Base-by-base conservation (phyloP, 2,888 invertebrate species). In the Phanerotoma sp. region DNA sequence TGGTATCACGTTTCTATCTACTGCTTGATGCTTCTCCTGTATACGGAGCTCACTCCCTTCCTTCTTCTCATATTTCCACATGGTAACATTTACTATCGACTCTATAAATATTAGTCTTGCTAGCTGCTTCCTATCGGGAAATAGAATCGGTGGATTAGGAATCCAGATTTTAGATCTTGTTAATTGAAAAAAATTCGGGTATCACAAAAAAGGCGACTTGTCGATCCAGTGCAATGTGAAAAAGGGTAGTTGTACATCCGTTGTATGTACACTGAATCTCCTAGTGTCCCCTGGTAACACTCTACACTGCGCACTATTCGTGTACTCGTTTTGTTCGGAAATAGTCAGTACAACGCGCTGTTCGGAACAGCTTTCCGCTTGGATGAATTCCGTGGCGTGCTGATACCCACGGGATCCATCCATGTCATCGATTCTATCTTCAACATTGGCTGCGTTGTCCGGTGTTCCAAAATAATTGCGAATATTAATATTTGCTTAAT, bases 1-100 rank as follows among this genome's bases (percentile, higher is more conserved):
- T 57, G 60, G 69, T 75, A 75, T 77, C 76, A 65, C 66, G 66
- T 77, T 76, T 76, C 71, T 62, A 48, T 54, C 1, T 46, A 48
- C 49, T 61, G 53, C 54, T 30, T 44, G 56, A 47, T 47, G 45
- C 53, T 37, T 48, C 42, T 52, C 52, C 16, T 52, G 33, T 40
- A 30, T 40, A 10, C 38, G 18, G 11, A 38, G 18, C 11, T 38
- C 7, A 20, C 20, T 38, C 18, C 50, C 28, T 50, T 49, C 44
- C 50, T 41, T 37, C n/a, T 22, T 38, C 37, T n/a, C 44, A 16
- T 32, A n/a, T n/a, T n/a, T n/a, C n/a, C n/a, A n/a, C 37, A 37
- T 28, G 18, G n/a, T n/a, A n/a, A n/a, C n/a, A 32, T 15, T 28
- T 11, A 18, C 32, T 25, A 25, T 7, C 9, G 25, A 15, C 16